phyloP scores from a whole-genome alignment of 1,140 invertebrate species.

The Schlechtendalia chinensis region DNA sequence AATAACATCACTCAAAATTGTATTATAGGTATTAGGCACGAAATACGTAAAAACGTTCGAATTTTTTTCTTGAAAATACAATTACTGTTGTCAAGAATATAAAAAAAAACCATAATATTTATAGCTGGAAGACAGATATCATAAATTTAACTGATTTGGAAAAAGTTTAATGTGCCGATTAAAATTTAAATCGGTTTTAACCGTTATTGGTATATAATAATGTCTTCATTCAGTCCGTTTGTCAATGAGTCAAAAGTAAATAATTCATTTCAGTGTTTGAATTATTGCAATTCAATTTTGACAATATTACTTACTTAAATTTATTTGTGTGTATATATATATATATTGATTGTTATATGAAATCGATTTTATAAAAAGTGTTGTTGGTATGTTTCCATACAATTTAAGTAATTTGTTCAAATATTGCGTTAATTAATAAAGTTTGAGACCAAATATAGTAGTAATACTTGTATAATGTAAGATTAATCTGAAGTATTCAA shows the following conservation, averaged over 20 bases:
- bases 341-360: conserved; percentile 28
- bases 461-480: no score
- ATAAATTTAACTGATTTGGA: background rate
- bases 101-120: conserved; percentile 31
- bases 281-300: background rate
- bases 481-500: no score
- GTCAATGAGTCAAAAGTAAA: conserved; percentile 12
- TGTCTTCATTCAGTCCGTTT: conserved; percentile 9
- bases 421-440: no score
- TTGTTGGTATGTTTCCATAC: background rate
- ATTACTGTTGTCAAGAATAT: background rate
- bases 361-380: conserved; percentile 22
- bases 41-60: conserved; percentile 10
- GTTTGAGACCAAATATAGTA: no score
- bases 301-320: conserved; percentile 25
- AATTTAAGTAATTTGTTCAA: no score
- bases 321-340: conserved; percentile 18
- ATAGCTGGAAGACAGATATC: conserved; percentile 26
- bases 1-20: conserved; percentile 18
- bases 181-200: background rate
- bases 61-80: conserved; percentile 1
- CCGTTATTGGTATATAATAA: no score
- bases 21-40: background rate
- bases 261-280: background rate
- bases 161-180: no score